Evolutionary conservation across 2,888 invertebrate species (phyloP), one percentile per base, ranked within the genome.

Genomic region (Brachypterus glaber): DNA sequence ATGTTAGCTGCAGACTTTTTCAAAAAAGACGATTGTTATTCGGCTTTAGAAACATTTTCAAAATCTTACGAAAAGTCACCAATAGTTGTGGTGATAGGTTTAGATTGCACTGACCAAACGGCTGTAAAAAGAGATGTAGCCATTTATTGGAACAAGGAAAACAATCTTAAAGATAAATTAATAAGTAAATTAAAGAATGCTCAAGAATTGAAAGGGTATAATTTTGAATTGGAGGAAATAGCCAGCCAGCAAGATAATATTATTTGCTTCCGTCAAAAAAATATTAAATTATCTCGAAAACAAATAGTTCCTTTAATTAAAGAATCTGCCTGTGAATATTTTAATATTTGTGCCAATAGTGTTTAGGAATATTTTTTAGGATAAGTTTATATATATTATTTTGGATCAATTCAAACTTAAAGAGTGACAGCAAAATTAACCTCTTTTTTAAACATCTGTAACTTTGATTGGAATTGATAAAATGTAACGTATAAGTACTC

Each of bases 221-320:
- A 64, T 0, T 57, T 77, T 1, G 50, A 61, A 2, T 55, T 72
- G 32, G 57, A 59, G 17, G 56, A 60, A 24, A 51, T 58, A 0
- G 54, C 59, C 24, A 58, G 65, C 25, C 56, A 58, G 33, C 64
- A 70, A 24, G 56, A 63, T 21, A 57, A 68, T 36, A 69, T 74
- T 31, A 46, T 55, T 5, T 73, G 75, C 49, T 75, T 73, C 50
- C 62, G 62, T 5, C 80, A 82, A 49, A 52, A 57, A 1, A 81
- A 83, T 52, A 54, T 76, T 0, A 64, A 69, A 29, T 72, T 73
- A 1, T 76, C 81, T 0, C 69, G 84, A 16, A 84, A 84, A 57
- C 81, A 82, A 53, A 74, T 81, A 44, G 62, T 82, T 38, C 80
- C 81, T 0, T 68, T 79, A 14, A 51, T 82, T 9, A 72, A 69